These are phyloP conservation scores for Actinostola sp. DNA, from an alignment of 92 coral and sea anemone genomes.

Conservation along the genomic window DNA sequence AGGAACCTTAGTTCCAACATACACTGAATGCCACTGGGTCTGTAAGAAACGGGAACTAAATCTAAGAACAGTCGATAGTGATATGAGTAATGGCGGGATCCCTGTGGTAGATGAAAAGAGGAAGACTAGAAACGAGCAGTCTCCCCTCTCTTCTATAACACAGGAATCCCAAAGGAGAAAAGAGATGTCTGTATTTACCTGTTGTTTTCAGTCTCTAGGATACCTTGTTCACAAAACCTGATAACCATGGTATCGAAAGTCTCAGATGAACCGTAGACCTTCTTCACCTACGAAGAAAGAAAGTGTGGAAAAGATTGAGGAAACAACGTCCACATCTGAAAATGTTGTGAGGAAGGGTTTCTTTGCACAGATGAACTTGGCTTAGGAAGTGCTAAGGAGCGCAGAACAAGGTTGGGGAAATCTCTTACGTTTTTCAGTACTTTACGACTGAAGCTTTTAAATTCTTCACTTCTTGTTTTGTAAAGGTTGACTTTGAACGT, in stretches of 20 bases:
- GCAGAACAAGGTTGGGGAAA: too few relatives aligned
- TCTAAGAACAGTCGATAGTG: not conserved
- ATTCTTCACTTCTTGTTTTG: slow-evolving; percentile 19
- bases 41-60: not conserved
- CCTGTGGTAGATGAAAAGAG: too few relatives aligned
- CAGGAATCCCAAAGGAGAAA: not conserved
- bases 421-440: slow-evolving; percentile 70
- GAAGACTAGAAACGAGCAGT: too few relatives aligned
- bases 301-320: not conserved
- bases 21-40: slow-evolving; percentile 48
- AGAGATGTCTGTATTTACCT: not conserved
- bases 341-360: too few relatives aligned
- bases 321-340: not conserved
- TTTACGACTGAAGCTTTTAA: slow-evolving; percentile 25
- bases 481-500: slow-evolving; percentile 38
- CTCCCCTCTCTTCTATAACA: too few relatives aligned
- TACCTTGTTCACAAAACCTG: too few relatives aligned
- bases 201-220: too few relatives aligned
- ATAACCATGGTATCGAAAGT: too few relatives aligned
- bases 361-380: too few relatives aligned
- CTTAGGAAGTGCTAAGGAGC: not conserved
- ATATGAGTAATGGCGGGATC: too few relatives aligned
- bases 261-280: too few relatives aligned
- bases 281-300: too few relatives aligned
- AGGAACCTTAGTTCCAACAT: slow-evolving; percentile 46